phyloP scores from a whole-genome alignment of 2,888 invertebrate species.

The Eumacrocentrus americanus region DNA sequence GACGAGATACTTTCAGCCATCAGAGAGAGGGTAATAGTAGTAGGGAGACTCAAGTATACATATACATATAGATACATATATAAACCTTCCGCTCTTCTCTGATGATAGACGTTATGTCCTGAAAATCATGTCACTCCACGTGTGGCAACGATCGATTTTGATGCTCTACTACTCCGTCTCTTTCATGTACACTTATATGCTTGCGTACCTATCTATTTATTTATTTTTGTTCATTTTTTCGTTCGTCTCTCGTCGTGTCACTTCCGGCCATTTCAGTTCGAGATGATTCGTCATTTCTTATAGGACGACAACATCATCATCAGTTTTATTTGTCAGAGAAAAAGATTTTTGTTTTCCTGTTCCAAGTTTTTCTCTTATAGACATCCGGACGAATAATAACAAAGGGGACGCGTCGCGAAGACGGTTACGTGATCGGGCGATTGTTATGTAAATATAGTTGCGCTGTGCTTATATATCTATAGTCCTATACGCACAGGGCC shows the following conservation, averaged over 20 bases:
- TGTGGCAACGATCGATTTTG: constrained; percentile 14
- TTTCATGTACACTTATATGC: neutral
- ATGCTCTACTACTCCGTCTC: neutral
- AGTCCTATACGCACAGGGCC: constrained; percentile 46
- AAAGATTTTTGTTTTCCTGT: neutral
- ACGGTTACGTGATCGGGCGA: constrained; percentile 56
- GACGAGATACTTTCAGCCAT: constrained; percentile 20
- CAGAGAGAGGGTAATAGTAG: too few species aligned
- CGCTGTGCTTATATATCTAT: constrained; percentile 5
- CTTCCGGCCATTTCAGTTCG: constrained; percentile 17
- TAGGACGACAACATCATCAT: too few species aligned
- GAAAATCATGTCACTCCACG: constrained; percentile 12
- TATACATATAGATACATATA: too few species aligned
- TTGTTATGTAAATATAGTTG: constrained; percentile 58
- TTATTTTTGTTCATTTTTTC: constrained; percentile 8
- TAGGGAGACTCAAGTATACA: too few species aligned
- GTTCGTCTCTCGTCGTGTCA: constrained; percentile 16
- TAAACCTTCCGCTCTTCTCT: neutral
- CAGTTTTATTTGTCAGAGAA: constrained; percentile 18
- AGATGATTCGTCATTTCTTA: constrained; percentile 19
- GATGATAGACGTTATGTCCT: too few species aligned
- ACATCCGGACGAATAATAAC: neutral
- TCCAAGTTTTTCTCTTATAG: neutral
- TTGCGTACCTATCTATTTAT: neutral
- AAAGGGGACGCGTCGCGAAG: constrained; percentile 38